Percentiles rank a stretch among this genome's conserved stretches.
Conservation (phyloP, 2,888 invertebrate species). For the Disparrhopalites patrizii region DNA sequence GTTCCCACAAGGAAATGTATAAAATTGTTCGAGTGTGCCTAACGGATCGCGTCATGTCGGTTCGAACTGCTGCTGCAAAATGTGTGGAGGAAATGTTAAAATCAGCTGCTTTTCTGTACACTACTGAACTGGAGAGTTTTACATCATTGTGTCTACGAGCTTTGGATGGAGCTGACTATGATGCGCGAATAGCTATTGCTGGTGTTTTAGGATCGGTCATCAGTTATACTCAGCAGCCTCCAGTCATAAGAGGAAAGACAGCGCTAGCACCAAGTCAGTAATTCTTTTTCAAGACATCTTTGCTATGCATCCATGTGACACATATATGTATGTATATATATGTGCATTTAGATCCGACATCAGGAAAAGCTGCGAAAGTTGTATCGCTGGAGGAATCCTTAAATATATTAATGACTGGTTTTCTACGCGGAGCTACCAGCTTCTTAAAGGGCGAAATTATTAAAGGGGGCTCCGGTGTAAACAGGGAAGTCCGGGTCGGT, state of each 20-base stretch:
- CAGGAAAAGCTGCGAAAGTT: constrained; percentile 60
- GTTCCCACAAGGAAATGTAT: constrained; percentile 82
- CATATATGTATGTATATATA: not conserved
- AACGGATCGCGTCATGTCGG: constrained; percentile 84
- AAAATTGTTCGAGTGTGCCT: constrained; percentile 83
- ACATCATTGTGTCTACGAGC: constrained; percentile 88
- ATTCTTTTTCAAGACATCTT: not conserved
- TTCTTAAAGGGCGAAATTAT: constrained; percentile 95
- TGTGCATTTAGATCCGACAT: constrained; percentile 21
- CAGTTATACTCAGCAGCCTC: constrained; percentile 71
- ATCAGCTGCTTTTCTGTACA: constrained; percentile 51
- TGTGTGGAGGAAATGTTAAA: constrained; percentile 45
- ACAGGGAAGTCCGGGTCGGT: constrained; percentile 93
- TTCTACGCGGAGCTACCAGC: constrained; percentile 81
- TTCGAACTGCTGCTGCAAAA: constrained; percentile 85
- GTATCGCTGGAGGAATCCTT: constrained; percentile 87
- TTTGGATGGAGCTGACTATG: constrained; percentile 86
- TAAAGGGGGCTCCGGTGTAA: constrained; percentile 87
- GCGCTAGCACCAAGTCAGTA: constrained; percentile 53
- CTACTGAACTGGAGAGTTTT: constrained; percentile 84
- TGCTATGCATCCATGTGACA: not conserved
- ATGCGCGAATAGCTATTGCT: constrained; percentile 86
- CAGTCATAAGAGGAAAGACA: constrained; percentile 49
- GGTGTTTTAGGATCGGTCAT: constrained; percentile 83
- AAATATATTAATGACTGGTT: constrained; percentile 86